A percentile compares a stretch with the other conserved stretches of the same genome.
Evolutionary conservation across 2,113 vertebrate genomes (phyloP).

Genomic region (Chaetodon auriga): DNA sequence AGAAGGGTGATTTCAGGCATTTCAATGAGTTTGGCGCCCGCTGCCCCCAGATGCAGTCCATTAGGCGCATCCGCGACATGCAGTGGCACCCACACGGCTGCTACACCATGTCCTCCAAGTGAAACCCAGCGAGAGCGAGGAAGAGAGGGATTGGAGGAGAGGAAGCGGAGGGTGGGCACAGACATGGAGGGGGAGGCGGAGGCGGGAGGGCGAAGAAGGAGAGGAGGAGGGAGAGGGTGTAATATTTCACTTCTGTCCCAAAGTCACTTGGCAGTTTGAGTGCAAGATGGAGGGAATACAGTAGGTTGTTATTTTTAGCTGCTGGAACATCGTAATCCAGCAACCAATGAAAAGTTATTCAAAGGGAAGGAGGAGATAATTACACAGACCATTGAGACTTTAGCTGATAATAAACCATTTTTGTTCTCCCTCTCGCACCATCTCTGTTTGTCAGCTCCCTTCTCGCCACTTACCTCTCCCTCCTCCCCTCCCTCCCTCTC

Average conservation of each 20-base stretch:
- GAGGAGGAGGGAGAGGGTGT: slow-evolving; percentile 60
- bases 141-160: slow-evolving; percentile 74
- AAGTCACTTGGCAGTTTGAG: slow-evolving; percentile 27
- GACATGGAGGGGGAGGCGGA: slow-evolving; percentile 32
- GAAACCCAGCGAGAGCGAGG: slow-evolving; percentile 72
- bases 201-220: slow-evolving; percentile 65
- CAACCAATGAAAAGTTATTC: slow-evolving; percentile 32
- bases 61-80: slow-evolving; percentile 81
- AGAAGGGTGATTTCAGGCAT: slow-evolving; percentile 82
- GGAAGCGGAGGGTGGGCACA: slow-evolving; percentile 47
- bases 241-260: slow-evolving; percentile 27
- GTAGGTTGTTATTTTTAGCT: slow-evolving; percentile 38
- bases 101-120: slow-evolving; percentile 81
- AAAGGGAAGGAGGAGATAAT: slow-evolving; percentile 47
- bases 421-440: slow-evolving; percentile 46
- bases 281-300: slow-evolving; percentile 19
- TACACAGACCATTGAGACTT: neutral
- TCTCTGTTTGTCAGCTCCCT: slow-evolving; percentile 41
- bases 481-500: slow-evolving; percentile 39
- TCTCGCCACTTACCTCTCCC: slow-evolving; percentile 30
- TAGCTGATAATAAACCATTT: slow-evolving; percentile 35
- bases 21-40: slow-evolving; percentile 83
- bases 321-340: slow-evolving; percentile 28
- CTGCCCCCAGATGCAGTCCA: slow-evolving; percentile 82
- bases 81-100: slow-evolving; percentile 83